These are phyloP conservation scores for Dendrocincla fuliginosa DNA, from an alignment of 2,797 vertebrate genomes.

Conservation along the genomic window DNA sequence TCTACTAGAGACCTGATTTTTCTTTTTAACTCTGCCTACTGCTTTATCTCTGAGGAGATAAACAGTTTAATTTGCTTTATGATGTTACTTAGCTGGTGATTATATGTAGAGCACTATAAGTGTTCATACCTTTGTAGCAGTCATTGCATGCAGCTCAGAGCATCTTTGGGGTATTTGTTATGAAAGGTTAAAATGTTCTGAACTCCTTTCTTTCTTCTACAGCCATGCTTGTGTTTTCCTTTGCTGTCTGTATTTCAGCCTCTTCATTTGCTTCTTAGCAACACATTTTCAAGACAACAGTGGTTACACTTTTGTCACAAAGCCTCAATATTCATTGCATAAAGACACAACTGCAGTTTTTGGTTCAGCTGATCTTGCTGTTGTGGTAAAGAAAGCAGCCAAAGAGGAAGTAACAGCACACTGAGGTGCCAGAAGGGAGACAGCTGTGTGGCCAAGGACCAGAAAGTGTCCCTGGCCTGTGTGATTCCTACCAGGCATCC, in stretches of 20 bases:
- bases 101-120: neutral
- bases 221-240: neutral
- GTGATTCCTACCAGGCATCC: neutral
- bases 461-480: neutral
- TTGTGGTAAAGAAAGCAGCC: neutral
- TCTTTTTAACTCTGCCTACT: neutral
- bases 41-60: slow-evolving; percentile 9
- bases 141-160: neutral
- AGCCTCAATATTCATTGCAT: neutral
- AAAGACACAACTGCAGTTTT: neutral
- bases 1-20: neutral
- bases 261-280: slow-evolving; percentile 34
- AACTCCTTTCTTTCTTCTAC: neutral
- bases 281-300: slow-evolving; percentile 1
- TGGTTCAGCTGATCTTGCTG: neutral
- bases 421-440: accelerated
- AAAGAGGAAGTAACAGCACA: neutral
- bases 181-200: neutral
- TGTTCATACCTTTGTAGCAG: neutral
- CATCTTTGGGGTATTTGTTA: neutral
- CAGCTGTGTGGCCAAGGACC: neutral
- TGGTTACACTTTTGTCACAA: neutral
- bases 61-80: slow-evolving; percentile 6
- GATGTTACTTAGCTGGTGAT: neutral
- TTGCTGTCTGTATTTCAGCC: neutral